These are phyloP conservation scores for Philereme transversata DNA, from an alignment of 2,888 invertebrate species.

Conservation along the genomic window DNA sequence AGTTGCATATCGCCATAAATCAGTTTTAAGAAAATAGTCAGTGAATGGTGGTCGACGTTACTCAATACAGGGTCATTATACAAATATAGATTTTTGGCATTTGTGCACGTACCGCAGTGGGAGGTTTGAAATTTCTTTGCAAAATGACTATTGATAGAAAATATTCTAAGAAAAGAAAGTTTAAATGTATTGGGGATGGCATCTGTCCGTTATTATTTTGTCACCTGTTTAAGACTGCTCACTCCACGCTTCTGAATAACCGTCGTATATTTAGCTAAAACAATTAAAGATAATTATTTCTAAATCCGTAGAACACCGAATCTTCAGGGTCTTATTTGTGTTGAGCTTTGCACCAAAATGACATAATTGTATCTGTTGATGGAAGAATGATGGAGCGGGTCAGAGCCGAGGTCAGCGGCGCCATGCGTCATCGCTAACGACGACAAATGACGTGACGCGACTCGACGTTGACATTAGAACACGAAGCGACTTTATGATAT, in stretches of 20 bases:
- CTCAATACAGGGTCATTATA: slow-evolving; percentile 81
- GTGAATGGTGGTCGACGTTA: slow-evolving; percentile 71
- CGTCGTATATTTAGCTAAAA: slow-evolving; percentile 11
- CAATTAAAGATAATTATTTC: slow-evolving; percentile 13
- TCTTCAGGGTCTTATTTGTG: slow-evolving; percentile 20
- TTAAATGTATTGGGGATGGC: slow-evolving; percentile 46
- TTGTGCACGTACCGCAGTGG: slow-evolving; percentile 80
- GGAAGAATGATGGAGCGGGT: slow-evolving; percentile 78
- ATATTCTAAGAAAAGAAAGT: slow-evolving; percentile 79
- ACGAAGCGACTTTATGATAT: slow-evolving; percentile 11
- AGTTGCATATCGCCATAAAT: slow-evolving; percentile 80
- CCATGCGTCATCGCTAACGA: slow-evolving; percentile 82
- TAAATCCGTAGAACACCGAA: slow-evolving; percentile 14
- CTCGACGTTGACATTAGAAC: slow-evolving; percentile 36
- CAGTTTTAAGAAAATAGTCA: slow-evolving; percentile 69
- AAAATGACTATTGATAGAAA: slow-evolving; percentile 55
- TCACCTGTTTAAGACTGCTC: slow-evolving; percentile 59
- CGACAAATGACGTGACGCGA: slow-evolving; percentile 79
- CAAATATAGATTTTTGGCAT: slow-evolving; percentile 81
- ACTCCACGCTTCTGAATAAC: slow-evolving; percentile 14
- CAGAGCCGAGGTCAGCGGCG: slow-evolving; percentile 71
- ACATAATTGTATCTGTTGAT: slow-evolving; percentile 52
- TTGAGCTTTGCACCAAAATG: slow-evolving; percentile 24
- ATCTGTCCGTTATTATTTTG: slow-evolving; percentile 56
- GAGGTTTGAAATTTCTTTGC: slow-evolving; percentile 70